Evolutionary conservation across 2,888 invertebrate genomes (phyloP).

Genomic region (Alloplasta piceator): DNA sequence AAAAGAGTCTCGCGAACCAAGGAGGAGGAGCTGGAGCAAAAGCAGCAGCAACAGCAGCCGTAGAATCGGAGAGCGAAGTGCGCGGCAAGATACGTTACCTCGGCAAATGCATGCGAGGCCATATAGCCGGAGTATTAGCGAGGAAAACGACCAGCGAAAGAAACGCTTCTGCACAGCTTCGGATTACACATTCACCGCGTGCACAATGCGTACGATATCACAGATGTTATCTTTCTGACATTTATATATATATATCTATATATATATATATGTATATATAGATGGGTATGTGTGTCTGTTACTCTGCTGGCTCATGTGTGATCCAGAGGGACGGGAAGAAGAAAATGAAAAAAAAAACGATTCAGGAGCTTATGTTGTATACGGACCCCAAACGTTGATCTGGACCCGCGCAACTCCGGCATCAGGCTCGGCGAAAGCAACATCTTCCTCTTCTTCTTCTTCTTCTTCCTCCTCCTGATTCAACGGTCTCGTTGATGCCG

Average conservation of each 20-base stretch:
- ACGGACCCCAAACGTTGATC: slow-evolving; percentile 30
- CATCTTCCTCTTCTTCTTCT: slow-evolving; percentile 43
- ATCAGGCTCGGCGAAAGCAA: slow-evolving; percentile 56
- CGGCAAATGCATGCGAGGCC: slow-evolving; percentile 38
- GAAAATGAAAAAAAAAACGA: slow-evolving; percentile 18
- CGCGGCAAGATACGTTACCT: slow-evolving; percentile 41
- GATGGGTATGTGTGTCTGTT: too few relatives aligned
- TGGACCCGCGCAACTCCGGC: slow-evolving; percentile 64
- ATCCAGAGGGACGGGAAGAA: background rate
- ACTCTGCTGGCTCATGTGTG: background rate
- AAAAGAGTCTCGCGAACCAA: background rate
- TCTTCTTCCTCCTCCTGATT: slow-evolving; percentile 20
- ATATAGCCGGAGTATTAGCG: slow-evolving; percentile 57
- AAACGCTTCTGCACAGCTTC: slow-evolving; percentile 65
- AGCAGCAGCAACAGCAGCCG: slow-evolving; percentile 34
- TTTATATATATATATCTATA: background rate
- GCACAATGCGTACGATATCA: slow-evolving; percentile 68
- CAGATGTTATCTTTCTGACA: slow-evolving; percentile 61
- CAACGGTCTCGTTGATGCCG: too few relatives aligned
- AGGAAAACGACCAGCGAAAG: slow-evolving; percentile 56
- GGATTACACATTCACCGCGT: slow-evolving; percentile 69
- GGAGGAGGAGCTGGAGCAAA: background rate
- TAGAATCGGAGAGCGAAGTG: slow-evolving; percentile 36
- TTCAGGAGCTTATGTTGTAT: slow-evolving; percentile 16
- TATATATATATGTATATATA: too few relatives aligned